These are phyloP conservation scores for Caenorhabditis sp. DNA, from an alignment of 2,888 invertebrate genomes.

Conservation along the genomic window DNA sequence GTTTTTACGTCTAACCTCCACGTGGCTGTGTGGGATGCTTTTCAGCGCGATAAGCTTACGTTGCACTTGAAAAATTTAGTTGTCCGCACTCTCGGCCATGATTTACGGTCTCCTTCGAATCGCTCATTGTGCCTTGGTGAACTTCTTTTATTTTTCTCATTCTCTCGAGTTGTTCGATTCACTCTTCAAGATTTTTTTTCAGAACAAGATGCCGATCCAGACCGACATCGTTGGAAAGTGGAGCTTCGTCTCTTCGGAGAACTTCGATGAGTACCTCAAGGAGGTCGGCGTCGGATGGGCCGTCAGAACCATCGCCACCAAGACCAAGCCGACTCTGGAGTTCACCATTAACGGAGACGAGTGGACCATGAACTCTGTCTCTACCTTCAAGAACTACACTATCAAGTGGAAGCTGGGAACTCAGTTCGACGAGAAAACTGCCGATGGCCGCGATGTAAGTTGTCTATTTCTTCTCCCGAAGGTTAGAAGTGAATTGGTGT, in stretches of 20 bases:
- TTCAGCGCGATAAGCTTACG: neutral
- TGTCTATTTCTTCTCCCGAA: neutral
- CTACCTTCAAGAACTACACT: conserved; percentile 77
- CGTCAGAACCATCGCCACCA: conserved; percentile 73
- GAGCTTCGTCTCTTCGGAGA: conserved; percentile 75
- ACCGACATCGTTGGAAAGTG: conserved; percentile 75
- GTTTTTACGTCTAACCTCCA: neutral
- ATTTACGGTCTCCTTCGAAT: conserved; percentile 26
- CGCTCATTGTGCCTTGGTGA: conserved; percentile 52
- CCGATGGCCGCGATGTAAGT: conserved; percentile 76
- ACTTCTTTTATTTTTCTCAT: neutral
- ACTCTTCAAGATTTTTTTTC: neutral
- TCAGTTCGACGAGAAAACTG: conserved; percentile 73
- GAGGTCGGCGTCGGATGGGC: conserved; percentile 75
- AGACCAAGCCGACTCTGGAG: conserved; percentile 74
- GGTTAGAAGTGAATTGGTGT: neutral
- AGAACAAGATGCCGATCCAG: conserved; percentile 60
- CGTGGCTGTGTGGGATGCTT: neutral
- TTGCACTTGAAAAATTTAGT: conserved; percentile 4
- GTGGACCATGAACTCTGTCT: conserved; percentile 73
- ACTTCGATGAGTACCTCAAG: conserved; percentile 78
- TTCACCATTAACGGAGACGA: conserved; percentile 72
- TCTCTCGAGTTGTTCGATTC: too few relatives aligned
- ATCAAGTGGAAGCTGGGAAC: conserved; percentile 73
- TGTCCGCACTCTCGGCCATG: conserved; percentile 13